Evolutionary conservation across 2,888 invertebrate species (phyloP), one percentile per base, ranked within the genome.

Genomic region (Melikaiella ostensackeni): DNA sequence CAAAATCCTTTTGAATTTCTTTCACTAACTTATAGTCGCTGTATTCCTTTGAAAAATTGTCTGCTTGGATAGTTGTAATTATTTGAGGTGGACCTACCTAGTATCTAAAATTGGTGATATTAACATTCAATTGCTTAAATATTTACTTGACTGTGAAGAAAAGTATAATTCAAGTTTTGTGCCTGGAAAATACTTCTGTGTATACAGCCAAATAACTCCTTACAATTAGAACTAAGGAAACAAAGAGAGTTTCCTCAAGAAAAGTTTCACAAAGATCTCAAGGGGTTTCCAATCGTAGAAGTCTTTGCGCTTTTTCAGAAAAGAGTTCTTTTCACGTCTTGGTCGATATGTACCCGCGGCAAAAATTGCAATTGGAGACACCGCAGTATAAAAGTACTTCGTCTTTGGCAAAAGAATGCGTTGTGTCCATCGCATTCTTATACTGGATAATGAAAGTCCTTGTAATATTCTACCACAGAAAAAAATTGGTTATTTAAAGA

Each of bases 361-460:
- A 59, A 88, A 85, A 88, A 87, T 85, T 86, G 83, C 88, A 87
- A 89, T 89, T 86, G 85, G 83, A 84, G 84, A 82, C 82, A 80
- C 84, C 79, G 73, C 74, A 78, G 82, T 79, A 85, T 82, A 82
- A 79, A 79, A 80, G 80, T 59, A 59, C 38, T 74, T 62, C 73
- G 30, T 76, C 77, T 77, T 78, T 74, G 70, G 42, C 73, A 73
- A 80, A 78, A 75, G 61, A 75, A 77, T 64, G 55, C 21, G 79
- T 79, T 80, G 77, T 80, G 80, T 76, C 80, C 77, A 79, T 81
- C 75, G 73, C 76, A 78, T 77, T 74, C 62, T 38, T 27, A 21
- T 46, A 74, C 75, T 64, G 33, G 77, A 76, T 84, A 84, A 84
- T 84, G 82, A 83, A 82, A 81, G 75, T 63, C 78, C 33, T 63